Base-by-base conservation (phyloP, 2,113 vertebrate genomes). In the Myotis yumanensis region DNA sequence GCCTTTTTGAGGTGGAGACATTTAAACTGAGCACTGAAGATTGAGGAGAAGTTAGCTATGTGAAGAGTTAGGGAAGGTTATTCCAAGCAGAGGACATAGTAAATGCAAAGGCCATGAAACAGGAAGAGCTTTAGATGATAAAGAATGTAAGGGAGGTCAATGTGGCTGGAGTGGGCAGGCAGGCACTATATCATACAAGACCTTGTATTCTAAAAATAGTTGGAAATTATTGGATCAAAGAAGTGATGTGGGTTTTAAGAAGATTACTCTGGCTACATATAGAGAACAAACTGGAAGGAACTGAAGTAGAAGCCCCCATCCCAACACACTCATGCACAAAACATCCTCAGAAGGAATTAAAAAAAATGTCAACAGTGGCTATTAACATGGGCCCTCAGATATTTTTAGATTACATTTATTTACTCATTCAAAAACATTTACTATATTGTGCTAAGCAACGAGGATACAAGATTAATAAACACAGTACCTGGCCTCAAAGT, bases 351-450 rank as follows among this genome's bases (percentile, higher is more conserved):
- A 54, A 73, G 16, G 37, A 66, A 69, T 35, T 66, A 71, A 68
- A 35, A 66, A 68, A 75, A 81, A 79, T 46, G 43, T 86, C 11
- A 62, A 52, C 1, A 28, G 64, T 35, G 54, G 18, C 46, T 89
- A 43, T 88, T 25, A 88, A 48, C 40, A 40, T 17, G 18, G 40
- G 25, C 17, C 37, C 32, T 86, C 30, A 59, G 52, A 59, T 57
- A 96, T 71, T 94, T 94, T 81, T 81, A 73, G 46, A 17, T 89
- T 48, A 51, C 2, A 84, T 35, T 81, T 91, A 91, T 54, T 48
- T 25, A 85, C 23, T 93, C 37, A 80, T 51, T 57, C 18, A 54
- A 73, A 90, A 85, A 28, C 12, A 43, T 75, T 95, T 52, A 77
- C 59, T 86, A 2, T 54, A 40, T 48, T 43, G n/a, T 52, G 62